Base-by-base conservation (phyloP, 2,888 invertebrate genomes). In the Pseudococcus longispinus region DNA sequence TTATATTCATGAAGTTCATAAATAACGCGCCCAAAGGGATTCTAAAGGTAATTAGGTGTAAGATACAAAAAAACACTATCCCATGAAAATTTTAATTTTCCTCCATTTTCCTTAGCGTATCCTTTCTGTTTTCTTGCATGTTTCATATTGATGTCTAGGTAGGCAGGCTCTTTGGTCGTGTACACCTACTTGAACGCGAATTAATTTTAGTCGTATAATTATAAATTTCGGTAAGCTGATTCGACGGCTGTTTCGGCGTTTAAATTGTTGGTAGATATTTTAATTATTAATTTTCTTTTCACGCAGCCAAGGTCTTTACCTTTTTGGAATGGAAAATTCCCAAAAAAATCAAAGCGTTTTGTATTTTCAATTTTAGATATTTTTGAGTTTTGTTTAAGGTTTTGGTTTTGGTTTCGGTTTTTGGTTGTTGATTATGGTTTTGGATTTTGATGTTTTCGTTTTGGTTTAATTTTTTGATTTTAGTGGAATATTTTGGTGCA, bases 1-100 rank as follows among this genome's bases (percentile, higher is more conserved):
- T 84, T 84, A 84, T 84, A 84, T 84, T 84, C 84, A 84, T 84
- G 84, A 84, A 84, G 84, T 51, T 84, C 60, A 60, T 84, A 84
- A 84, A 84, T 60, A 84, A 84, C 46, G 84, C 55, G 84, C 84
- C 84, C 60, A 60, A 51, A 60, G 84, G 60, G 84, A 84, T 84
- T 60, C 60, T 60, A 11, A 60, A 84, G 51, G 60, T 55, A 84
- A 84, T 84, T 84, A 84, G 84, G 84, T 84, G 84, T 55, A 32
- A 84, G 60, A 46, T 51, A 55, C 29, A 55, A 26, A 84, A 84
- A 84, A 60, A 84, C 84, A 37, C 46, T 5, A 60, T 32, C n/a
- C 29, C 60, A 51, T 60, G 29, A 32, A 84, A 60, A 84, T 84
- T 84, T 84, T 84, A 84, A 84, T 84, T 84, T 84, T 37, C 60